Conservation (phyloP, 1,140 invertebrate species). For the Drosophila lacteicornis region DNA sequence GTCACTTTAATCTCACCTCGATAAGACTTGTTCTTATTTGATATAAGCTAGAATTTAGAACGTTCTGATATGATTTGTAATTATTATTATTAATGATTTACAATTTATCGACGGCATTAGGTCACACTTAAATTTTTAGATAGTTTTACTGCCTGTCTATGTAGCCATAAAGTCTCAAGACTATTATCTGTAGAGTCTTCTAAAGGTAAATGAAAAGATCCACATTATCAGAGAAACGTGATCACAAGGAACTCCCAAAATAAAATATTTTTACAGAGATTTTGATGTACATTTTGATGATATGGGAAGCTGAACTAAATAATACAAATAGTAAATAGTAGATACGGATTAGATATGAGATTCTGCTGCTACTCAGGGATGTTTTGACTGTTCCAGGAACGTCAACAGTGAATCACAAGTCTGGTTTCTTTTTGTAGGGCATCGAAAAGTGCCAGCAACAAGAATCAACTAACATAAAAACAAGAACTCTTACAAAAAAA, state of each 20-base stretch:
- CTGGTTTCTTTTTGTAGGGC: slow-evolving; percentile 30
- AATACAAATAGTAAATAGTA: background rate
- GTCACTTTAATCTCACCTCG: too few species aligned
- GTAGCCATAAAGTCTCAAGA: too few species aligned
- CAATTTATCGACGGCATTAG: too few species aligned
- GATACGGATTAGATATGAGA: background rate
- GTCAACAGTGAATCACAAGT: slow-evolving; percentile 6
- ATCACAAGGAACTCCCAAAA: background rate
- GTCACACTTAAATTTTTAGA: too few species aligned
- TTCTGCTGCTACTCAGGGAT: background rate
- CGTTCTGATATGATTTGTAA: too few species aligned
- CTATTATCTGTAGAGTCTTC: background rate
- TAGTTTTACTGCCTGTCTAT: too few species aligned
- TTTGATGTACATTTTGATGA: background rate
- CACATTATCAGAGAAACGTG: background rate
- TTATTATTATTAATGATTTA: too few species aligned
- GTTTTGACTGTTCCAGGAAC: background rate
- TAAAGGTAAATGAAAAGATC: background rate
- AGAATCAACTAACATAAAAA: slow-evolving; percentile 29
- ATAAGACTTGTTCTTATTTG: too few species aligned
- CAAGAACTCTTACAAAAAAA: slow-evolving; percentile 15
- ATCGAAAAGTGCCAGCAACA: slow-evolving; percentile 54
- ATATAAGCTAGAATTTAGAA: too few species aligned
- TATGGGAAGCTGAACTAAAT: background rate
- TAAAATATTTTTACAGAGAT: background rate